Base-by-base conservation (phyloP, 2,797 vertebrate genomes). In the Ctenopoma multispine region DNA sequence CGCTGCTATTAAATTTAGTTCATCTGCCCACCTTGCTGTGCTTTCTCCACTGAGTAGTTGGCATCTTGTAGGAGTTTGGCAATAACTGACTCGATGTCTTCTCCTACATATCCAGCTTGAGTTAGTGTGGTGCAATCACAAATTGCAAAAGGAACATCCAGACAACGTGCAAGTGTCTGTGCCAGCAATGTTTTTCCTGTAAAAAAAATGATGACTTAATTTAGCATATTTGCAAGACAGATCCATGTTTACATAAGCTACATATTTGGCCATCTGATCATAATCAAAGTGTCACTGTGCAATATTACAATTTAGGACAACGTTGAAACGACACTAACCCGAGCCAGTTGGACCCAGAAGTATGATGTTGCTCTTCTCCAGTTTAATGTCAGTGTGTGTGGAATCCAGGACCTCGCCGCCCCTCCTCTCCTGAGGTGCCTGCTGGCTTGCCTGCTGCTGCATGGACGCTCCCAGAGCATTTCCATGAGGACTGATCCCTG, bases 361-460 rank as follows among this genome's bases (percentile, higher is more conserved):
- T 89, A 99, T 95, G 83, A 99, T 97, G 90, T 99, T 99, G 93
- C 98, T 99, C 92, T 99, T 99, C 91, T 99, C 97, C 89, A 99
- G 95, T 91, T 96, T 98, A 83, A 99, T 99, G 58, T 98, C 96
- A 21, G 93, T 88, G 18, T 96, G 95, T 67, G 94, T 78, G n/a
- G 96, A 97, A 92, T 99, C 97, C 81, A 99, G 88, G 29, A 99
- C 94, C 72, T 98, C 97, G 1, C 97, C 96, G 43, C 97, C 98
- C 89, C 97, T 94, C 86, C 92, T 96, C 89, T 99, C 97, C 87
- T 96, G 96, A 69, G 95, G 95, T 62, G 95, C 91, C 82, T 97
- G 96, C 87, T 97, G 97, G 88, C 94, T 97, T 15, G 96, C 94
- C 81, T 97, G 97, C 72, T 98, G 97, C 90, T 99, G 97, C 95